Evolutionary conservation across 2,113 vertebrate genomes (phyloP).

Genomic region (Cyprinodon brontotheroides): DNA sequence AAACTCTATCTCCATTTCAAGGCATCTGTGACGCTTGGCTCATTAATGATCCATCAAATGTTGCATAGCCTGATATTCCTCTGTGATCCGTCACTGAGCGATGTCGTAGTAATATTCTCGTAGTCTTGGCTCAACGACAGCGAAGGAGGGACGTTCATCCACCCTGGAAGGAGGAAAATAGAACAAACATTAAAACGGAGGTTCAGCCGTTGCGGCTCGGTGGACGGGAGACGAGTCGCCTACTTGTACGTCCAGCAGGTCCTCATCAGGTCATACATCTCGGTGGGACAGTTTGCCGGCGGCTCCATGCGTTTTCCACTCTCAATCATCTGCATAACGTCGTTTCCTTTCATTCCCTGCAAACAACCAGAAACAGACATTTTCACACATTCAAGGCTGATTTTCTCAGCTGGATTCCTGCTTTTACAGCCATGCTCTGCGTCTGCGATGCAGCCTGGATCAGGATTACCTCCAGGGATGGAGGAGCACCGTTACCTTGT

Average conservation of each 20-base stretch:
- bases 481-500: conserved; percentile 79
- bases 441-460: background rate
- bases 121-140: conserved; percentile 84
- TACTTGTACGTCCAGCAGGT: conserved; percentile 95
- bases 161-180: conserved; percentile 72
- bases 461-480: background rate
- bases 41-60: conserved; percentile 5
- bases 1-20: conserved; percentile 7
- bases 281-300: conserved; percentile 84
- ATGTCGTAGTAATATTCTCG: conserved; percentile 95
- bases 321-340: conserved; percentile 93
- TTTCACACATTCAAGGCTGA: too few species aligned
- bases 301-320: conserved; percentile 86
- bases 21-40: background rate
- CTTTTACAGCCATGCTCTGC: background rate
- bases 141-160: conserved; percentile 86
- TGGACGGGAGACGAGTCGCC: conserved; percentile 56
- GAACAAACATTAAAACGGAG: background rate
- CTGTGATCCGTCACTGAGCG: conserved; percentile 79
- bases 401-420: too few species aligned
- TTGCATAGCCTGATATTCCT: conserved; percentile 34
- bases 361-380: conserved; percentile 5
- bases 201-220: background rate
- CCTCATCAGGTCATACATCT: conserved; percentile 90
- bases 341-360: conserved; percentile 95